phyloP scores from a whole-genome alignment of 2,888 invertebrate species.

The Himalopsyche kuldschensis region DNA sequence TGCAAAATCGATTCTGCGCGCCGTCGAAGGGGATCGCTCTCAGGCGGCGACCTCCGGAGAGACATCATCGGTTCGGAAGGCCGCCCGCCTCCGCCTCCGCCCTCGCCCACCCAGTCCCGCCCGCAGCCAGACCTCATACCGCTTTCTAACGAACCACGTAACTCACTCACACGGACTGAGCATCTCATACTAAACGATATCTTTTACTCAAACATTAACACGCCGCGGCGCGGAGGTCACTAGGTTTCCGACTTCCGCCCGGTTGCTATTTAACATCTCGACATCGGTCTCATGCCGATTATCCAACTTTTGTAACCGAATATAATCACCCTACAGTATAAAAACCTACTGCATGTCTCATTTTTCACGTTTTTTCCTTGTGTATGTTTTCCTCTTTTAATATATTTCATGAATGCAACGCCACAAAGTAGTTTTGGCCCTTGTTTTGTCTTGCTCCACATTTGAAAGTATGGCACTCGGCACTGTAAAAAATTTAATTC shows the following conservation, averaged over 20 bases:
- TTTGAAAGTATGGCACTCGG: conserved; percentile 39
- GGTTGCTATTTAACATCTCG: not conserved
- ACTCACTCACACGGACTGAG: not conserved
- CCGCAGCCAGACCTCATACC: not conserved
- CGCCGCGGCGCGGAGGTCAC: not conserved
- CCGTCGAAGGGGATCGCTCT: conserved; percentile 38
- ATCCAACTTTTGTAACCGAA: not conserved
- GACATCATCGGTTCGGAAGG: conserved; percentile 2
- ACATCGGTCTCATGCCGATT: not conserved
- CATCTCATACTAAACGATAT: not conserved
- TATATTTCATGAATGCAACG: not conserved
- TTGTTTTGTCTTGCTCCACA: conserved; percentile 32
- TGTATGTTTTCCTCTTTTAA: not conserved
- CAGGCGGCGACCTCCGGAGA: conserved; percentile 40
- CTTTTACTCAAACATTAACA: not conserved
- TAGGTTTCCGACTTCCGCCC: not conserved
- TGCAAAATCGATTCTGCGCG: conserved; percentile 59
- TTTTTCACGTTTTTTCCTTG: not conserved
- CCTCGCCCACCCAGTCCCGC: conserved; percentile 8
- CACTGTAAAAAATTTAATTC: conserved; percentile 27
- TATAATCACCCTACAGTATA: not conserved
- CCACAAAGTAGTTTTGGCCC: conserved; percentile 27
- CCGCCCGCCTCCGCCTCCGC: conserved; percentile 8
- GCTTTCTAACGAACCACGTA: not conserved
- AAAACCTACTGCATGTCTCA: not conserved